These are phyloP conservation scores for Orchesella flavescens DNA, from an alignment of 2,888 invertebrate genomes.

Conservation along the genomic window DNA sequence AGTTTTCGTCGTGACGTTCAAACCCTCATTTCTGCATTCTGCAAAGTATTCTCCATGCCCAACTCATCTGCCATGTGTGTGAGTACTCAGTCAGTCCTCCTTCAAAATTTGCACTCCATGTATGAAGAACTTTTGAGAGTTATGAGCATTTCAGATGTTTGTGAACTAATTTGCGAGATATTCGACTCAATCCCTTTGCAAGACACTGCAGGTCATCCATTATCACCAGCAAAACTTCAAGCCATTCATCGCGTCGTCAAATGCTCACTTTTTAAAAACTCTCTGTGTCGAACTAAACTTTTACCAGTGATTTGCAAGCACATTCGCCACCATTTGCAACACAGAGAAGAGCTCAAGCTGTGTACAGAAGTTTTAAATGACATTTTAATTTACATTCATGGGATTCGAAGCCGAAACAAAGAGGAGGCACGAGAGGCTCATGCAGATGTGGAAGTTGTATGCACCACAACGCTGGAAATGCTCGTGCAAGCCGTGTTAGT, in stretches of 20 bases:
- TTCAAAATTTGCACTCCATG: conserved; percentile 87
- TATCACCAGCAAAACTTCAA: conserved; percentile 86
- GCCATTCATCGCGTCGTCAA: conserved; percentile 88
- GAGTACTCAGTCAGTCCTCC: conserved; percentile 83
- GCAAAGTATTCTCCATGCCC: conserved; percentile 83
- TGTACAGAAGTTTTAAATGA: conserved; percentile 89
- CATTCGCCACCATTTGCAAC: conserved; percentile 85
- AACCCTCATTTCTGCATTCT: conserved; percentile 82
- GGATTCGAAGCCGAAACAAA: conserved; percentile 38
- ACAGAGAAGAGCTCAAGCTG: conserved; percentile 86
- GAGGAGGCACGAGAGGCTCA: conserved; percentile 56
- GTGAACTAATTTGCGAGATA: conserved; percentile 86
- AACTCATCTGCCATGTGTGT: conserved; percentile 85
- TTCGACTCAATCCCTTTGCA: conserved; percentile 82
- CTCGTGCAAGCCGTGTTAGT: conserved; percentile 89
- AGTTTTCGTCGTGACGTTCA: conserved; percentile 84
- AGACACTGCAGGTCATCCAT: conserved; percentile 81
- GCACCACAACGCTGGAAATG: conserved; percentile 86
- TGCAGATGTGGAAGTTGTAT: conserved; percentile 88
- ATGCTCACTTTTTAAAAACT: conserved; percentile 80
- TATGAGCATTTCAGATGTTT: conserved; percentile 81
- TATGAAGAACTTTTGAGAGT: conserved; percentile 83
- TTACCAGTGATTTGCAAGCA: conserved; percentile 89
- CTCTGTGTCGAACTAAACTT: conserved; percentile 74
- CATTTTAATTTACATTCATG: conserved; percentile 81